Evolutionary conservation across 2,888 invertebrate species (phyloP).

Genomic region (Anarsia innoxiella): DNA sequence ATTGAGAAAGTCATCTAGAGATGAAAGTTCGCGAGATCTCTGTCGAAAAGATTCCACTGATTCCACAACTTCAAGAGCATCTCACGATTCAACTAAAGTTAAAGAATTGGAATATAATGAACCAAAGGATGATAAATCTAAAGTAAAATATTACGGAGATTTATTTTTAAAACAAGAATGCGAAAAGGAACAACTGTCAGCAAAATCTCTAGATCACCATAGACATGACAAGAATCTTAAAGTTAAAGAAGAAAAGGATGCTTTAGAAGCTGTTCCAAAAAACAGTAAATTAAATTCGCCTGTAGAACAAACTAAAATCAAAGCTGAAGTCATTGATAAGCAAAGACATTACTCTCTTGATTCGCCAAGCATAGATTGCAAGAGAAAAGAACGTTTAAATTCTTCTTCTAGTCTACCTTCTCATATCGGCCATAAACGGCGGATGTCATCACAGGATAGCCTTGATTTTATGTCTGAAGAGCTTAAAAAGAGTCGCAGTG

Average conservation of each 20-base stretch:
- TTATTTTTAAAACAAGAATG: constrained; percentile 61
- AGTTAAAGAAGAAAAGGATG: constrained; percentile 20
- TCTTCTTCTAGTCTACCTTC: constrained; percentile 77
- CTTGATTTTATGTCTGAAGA: constrained; percentile 74
- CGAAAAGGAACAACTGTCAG: constrained; percentile 54
- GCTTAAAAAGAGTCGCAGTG: constrained; percentile 77
- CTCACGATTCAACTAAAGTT: constrained; percentile 56
- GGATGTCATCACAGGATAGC: constrained; percentile 86
- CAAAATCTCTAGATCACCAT: constrained; percentile 24
- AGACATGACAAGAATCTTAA: constrained; percentile 20
- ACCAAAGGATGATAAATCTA: constrained; percentile 54
- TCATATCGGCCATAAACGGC: constrained; percentile 80
- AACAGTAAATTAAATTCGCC: constrained; percentile 39
- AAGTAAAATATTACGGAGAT: constrained; percentile 57
- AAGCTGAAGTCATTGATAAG: constrained; percentile 49
- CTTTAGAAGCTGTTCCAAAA: constrained; percentile 32
- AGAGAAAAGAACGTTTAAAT: constrained; percentile 77
- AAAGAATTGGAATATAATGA: constrained; percentile 55
- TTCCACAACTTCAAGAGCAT: constrained; percentile 61
- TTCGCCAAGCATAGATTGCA: constrained; percentile 58
- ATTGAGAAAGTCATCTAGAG: constrained; percentile 59
- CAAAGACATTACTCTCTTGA: constrained; percentile 68
- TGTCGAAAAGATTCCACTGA: constrained; percentile 69
- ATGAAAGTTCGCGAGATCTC: constrained; percentile 56
- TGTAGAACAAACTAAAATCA: constrained; percentile 31